Evolutionary conservation across 1,140 invertebrate genomes (phyloP), one percentile per base, ranked within the genome.

Genomic region (Latrodectus geometricus): DNA sequence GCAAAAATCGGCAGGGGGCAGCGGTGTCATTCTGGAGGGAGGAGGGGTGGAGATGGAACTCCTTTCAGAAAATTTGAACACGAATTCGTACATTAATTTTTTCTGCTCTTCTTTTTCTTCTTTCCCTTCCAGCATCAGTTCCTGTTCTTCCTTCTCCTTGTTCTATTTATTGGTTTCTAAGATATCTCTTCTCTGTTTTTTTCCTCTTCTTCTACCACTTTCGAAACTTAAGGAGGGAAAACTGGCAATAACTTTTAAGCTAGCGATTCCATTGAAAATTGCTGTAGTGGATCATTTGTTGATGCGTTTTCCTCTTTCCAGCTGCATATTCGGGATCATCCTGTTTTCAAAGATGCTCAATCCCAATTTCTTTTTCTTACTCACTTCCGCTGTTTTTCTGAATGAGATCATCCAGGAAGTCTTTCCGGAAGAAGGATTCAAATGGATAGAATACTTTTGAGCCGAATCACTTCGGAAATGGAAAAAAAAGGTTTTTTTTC

Each of bases 91-190:
- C 74, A 76, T 23, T 50, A 20, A 50, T 76, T 52, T 54, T 11
- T n/a, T 50, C 14, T 21, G 20, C 12, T 56, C 12, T 56, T 14
- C 20, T 35, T 5, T 50, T 9, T 75, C 12, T 56, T 15, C 56
- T 35, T 56, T 50, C 48, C 9, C 9, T 56, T 76, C 50, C 52
- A 56, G 21, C 52, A 54, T 74, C 49, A n/a, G 20, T 52, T 74
- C 11, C 14, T 9, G 17, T n/a, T 50, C 9, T 11, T 74, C 14
- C 72, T 12, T 74, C 35, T 74, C 35, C 23, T 70, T 23, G 20
- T 70, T 70, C 52, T 81, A 72, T 81, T 81, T 65, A 81, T 81
- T 72, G 79, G 49, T 23, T 48, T 20, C 61, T 66, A 7, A 78
- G 76, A 66, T 78, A 78, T 15, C 11, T n/a, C 14, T 17, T 66